Base-by-base conservation (phyloP, 1,140 invertebrate species). In the Pinna nobilis region DNA sequence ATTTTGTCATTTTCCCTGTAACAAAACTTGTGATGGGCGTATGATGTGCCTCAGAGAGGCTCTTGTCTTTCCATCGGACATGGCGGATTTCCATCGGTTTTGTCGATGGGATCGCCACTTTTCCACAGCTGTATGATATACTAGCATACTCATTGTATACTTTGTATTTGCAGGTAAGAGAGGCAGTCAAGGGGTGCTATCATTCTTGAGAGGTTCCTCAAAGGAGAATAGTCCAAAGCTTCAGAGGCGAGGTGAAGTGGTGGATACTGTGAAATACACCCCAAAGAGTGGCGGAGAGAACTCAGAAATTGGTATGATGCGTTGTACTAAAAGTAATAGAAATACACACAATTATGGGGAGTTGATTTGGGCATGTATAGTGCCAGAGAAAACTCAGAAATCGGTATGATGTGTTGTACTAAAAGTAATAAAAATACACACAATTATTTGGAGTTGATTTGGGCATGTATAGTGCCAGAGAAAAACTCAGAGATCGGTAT, bases 231-330 rank as follows among this genome's bases (percentile, higher is more conserved):
- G 67, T 41, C 78, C 75, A n/a, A 74, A 60, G 41, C 47, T 72
- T 30, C 28, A 61, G 5, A 70, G 67, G 41, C 70, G 73, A 59
- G 39, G 25, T 28, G 68, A 74, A 5, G 74, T 57, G 23, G 60
- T 84, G 32, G 86, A 86, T 37, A 68, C 80, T 13, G 84, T 87
- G 51, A 77, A 77, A 47, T 87, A 87, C 64, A 81, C 71, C 15
- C 81, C 82, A 2, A 73, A 77, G 33, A 32, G 77, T 37, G 84
- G 85, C 32, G 53, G 59, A 51, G 84, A 82, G 50, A 84, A 74
- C 70, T 33, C 72, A 3, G 84, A 85, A 68, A 59, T 53, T 7
- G 73, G 60, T 78, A 49, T 30, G 61, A 9, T 15, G n/a, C n/a
- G n/a, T n/a, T n/a, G n/a, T n/a, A n/a, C n/a, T 3, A 44, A 44